Conservation (phyloP, 2,888 invertebrate species). For the Anaspis maculata region DNA sequence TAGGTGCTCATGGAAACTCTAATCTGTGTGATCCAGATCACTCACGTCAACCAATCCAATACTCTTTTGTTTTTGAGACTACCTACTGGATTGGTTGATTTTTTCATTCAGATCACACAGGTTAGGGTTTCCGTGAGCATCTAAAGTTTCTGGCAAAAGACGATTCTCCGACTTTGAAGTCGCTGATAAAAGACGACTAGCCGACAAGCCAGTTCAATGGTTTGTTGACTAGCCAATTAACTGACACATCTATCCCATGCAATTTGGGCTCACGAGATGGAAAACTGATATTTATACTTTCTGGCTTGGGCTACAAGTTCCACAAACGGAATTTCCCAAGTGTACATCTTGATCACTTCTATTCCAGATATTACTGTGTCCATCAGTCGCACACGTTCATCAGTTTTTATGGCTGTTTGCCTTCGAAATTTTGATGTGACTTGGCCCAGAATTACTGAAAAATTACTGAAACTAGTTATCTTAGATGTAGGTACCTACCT, state of each 20-base stretch:
- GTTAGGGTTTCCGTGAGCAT: no score
- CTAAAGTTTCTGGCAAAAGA: no score
- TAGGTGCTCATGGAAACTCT: no score
- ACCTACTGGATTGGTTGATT: no score
- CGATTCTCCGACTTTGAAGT: no score
- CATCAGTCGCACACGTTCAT: conserved; percentile 59
- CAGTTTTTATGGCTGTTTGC: conserved; percentile 44
- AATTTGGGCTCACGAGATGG: conserved; percentile 16
- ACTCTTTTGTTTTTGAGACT: no score
- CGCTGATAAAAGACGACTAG: no score
- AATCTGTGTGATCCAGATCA: no score
- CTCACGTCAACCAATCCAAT: no score
- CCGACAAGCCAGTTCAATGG: not conserved
- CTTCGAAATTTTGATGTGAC: conserved; percentile 34
- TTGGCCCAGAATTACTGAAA: conserved; percentile 25
- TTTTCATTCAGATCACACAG: no score
- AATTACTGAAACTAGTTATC: no score
- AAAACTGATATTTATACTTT: conserved; percentile 26
- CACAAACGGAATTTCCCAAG: conserved; percentile 61
- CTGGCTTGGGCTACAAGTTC: conserved; percentile 41
- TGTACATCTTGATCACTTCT: conserved; percentile 65
- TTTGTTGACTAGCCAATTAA: not conserved
- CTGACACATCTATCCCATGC: not conserved
- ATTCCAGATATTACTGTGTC: conserved; percentile 62
- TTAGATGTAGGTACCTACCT: conserved; percentile 6